Conservation (phyloP, 2,888 invertebrate genomes). For the Microchrysa polita region DNA sequence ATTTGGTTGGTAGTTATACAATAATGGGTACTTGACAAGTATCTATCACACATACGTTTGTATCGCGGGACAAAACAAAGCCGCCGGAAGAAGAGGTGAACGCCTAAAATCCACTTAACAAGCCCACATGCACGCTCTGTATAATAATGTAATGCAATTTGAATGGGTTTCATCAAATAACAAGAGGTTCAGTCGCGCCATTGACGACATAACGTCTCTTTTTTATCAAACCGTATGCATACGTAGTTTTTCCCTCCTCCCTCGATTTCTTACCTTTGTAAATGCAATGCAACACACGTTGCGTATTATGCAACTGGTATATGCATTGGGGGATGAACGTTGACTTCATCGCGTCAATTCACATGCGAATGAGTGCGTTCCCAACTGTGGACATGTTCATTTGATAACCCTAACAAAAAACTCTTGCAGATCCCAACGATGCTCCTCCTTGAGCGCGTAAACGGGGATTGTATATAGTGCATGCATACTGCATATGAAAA, state of each 20-base stretch:
- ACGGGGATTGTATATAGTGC: not conserved
- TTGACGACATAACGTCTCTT: conserved; percentile 26
- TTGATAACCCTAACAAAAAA: conserved; percentile 4
- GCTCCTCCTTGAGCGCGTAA: conserved; percentile 24
- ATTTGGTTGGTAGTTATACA: not conserved
- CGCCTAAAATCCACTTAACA: conserved; percentile 38
- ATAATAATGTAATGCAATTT: too few species aligned
- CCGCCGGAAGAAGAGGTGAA: conserved; percentile 39
- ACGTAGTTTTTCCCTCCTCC: not conserved
- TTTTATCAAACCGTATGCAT: too few species aligned
- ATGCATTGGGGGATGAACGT: conserved; percentile 33
- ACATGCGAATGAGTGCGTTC: conserved; percentile 31
- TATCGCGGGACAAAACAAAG: conserved; percentile 23
- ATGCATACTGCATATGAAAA: not conserved
- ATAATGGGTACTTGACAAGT: conserved; percentile 24
- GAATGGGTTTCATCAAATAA: conserved; percentile 16
- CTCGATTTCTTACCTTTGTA: not conserved
- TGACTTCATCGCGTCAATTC: conserved; percentile 29
- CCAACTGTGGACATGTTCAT: not conserved
- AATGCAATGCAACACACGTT: not conserved
- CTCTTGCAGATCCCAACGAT: conserved; percentile 6
- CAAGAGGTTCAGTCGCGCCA: conserved; percentile 29
- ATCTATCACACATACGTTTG: conserved; percentile 11
- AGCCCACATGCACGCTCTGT: conserved; percentile 31
- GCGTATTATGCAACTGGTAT: conserved; percentile 18